These are phyloP conservation scores for Mormyrops attenuatus DNA, from an alignment of 2,797 vertebrate species.

Conservation along the genomic window DNA sequence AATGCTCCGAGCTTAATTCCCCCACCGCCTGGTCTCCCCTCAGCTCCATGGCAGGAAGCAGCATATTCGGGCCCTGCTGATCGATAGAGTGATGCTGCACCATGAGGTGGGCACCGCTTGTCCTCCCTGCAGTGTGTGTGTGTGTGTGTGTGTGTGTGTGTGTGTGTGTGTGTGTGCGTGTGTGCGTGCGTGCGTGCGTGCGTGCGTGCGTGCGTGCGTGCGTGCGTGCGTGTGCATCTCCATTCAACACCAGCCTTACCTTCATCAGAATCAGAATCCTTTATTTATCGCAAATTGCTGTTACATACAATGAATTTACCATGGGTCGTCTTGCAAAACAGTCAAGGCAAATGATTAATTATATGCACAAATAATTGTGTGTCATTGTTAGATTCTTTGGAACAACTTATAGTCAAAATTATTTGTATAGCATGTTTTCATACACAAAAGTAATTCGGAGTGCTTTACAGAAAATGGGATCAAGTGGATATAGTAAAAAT, in stretches of 20 bases:
- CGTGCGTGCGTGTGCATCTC: background rate
- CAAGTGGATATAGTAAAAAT: background rate
- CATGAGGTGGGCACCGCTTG: conserved; percentile 72
- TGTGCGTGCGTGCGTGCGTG: background rate
- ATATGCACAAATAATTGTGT: background rate
- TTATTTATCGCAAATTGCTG: background rate
- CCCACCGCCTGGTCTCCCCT: conserved; percentile 23
- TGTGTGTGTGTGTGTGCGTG: background rate
- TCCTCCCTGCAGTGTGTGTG: background rate
- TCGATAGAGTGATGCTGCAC: conserved; percentile 96
- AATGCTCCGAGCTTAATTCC: background rate
- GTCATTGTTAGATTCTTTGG: background rate
- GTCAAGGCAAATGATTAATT: background rate
- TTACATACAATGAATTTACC: background rate
- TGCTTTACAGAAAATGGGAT: background rate
- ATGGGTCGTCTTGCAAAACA: background rate
- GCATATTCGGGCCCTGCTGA: conserved; percentile 89
- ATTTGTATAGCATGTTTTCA: background rate
- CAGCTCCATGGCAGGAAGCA: conserved; percentile 94
- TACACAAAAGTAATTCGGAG: background rate
- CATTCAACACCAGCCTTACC: background rate
- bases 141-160: no score
- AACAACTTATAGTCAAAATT: background rate
- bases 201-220: no score
- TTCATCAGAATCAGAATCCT: background rate